phyloP scores from a whole-genome alignment of 2,113 vertebrate species.

The Bubo scandiacus region DNA sequence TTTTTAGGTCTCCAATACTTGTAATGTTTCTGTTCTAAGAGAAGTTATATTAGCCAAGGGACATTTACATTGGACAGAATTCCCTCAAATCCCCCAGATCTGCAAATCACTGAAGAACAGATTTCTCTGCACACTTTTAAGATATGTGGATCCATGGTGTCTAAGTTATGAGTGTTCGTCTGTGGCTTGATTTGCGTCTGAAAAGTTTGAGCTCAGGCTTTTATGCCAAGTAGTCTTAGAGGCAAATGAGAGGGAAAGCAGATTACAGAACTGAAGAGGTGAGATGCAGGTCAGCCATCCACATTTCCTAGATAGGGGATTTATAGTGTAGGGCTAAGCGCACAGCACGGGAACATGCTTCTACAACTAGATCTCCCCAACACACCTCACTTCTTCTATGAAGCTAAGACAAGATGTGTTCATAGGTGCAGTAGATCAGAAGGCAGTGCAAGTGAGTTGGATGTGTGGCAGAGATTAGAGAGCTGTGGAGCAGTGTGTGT shows the following conservation, averaged over 20 bases:
- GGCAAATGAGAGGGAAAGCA: neutral
- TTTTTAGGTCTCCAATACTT: neutral
- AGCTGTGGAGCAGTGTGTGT: neutral
- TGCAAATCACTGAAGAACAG: neutral
- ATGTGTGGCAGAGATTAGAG: neutral
- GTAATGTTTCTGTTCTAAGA: neutral
- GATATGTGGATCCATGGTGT: neutral
- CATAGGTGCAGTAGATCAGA: neutral
- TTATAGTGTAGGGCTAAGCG: neutral
- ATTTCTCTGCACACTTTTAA: neutral
- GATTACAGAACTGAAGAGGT: neutral
- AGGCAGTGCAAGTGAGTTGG: neutral
- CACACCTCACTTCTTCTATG: accelerated
- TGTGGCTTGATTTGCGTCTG: neutral
- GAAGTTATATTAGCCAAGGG: neutral
- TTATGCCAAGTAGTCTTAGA: neutral
- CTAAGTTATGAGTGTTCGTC: neutral
- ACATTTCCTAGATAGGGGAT: neutral
- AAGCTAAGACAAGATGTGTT: neutral
- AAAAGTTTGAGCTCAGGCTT: neutral
- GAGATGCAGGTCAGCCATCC: neutral
- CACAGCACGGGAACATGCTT: neutral
- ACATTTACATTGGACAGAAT: neutral
- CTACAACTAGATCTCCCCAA: neutral
- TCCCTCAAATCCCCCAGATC: neutral